These are phyloP conservation scores for Microcebus lehilahytsara DNA, from an alignment of 2,113 vertebrate species.

Conservation along the genomic window DNA sequence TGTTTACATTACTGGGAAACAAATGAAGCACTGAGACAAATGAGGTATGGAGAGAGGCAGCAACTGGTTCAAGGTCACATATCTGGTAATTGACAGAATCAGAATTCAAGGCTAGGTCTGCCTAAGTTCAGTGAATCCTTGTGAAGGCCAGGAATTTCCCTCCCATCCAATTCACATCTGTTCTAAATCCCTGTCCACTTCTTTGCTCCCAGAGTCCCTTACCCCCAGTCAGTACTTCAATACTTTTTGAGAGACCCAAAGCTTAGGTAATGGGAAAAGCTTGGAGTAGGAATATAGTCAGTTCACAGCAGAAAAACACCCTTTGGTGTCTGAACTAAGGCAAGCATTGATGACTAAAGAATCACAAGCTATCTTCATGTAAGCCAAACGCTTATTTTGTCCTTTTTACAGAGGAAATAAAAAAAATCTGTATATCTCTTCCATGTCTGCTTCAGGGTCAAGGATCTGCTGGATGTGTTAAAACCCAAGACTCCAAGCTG, in stretches of 20 bases:
- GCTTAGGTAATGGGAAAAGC: neutral
- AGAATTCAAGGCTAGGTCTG: neutral
- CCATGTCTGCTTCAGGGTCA: neutral
- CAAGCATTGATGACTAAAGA: neutral
- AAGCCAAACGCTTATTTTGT: conserved; percentile 11
- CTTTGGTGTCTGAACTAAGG: neutral
- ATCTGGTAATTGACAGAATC: conserved; percentile 5
- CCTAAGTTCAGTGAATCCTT: neutral
- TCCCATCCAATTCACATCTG: neutral
- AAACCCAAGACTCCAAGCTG: neutral
- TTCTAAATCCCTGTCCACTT: neutral
- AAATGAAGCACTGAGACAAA: conserved; percentile 39
- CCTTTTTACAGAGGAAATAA: conserved; percentile 27
- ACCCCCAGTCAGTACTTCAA: neutral
- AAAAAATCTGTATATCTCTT: conserved; percentile 12
- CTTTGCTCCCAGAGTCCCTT: neutral
- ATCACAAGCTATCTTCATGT: neutral
- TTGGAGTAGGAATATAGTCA: neutral
- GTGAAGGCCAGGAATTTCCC: neutral
- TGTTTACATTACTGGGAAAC: conserved; percentile 2
- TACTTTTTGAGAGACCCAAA: neutral
- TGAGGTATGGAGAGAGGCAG: neutral
- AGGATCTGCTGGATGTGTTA: conserved; percentile 41
- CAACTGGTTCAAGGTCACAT: conserved; percentile 27
- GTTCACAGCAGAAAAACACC: conserved; percentile 26